Percentiles rank a stretch among this genome's conserved stretches.
Conservation (phyloP, 2,113 vertebrate genomes). For the Xerus inauris region DNA sequence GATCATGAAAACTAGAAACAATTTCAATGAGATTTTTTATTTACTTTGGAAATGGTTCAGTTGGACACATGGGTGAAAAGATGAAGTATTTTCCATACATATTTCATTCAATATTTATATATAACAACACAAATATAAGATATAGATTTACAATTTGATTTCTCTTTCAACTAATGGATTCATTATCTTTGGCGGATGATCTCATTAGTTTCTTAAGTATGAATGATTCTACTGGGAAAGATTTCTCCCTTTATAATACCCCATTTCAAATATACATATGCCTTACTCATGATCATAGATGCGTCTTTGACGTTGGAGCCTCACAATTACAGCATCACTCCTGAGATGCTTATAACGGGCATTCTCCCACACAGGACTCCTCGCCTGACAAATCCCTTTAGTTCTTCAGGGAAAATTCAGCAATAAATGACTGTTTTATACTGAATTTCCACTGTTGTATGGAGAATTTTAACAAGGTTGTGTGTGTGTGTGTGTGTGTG, state of each 20-base stretch:
- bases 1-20: slow-evolving; percentile 85
- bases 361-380: neutral
- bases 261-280: slow-evolving; percentile 47
- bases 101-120: slow-evolving; percentile 71
- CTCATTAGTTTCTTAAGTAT: slow-evolving; percentile 78
- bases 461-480: neutral
- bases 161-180: slow-evolving; percentile 78
- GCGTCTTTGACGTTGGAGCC: neutral
- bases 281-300: neutral
- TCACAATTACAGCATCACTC: neutral
- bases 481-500: neutral
- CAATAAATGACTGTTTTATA: neutral
- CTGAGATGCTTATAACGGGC: neutral
- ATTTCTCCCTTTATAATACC: slow-evolving; percentile 63
- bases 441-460: neutral
- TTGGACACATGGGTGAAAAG: slow-evolving; percentile 79
- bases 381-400: neutral
- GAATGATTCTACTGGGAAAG: slow-evolving; percentile 66
- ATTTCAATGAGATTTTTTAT: slow-evolving; percentile 85
- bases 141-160: slow-evolving; percentile 74
- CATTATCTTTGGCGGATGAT: slow-evolving; percentile 77
- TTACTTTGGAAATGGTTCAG: slow-evolving; percentile 86
- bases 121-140: slow-evolving; percentile 62
- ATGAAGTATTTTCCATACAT: slow-evolving; percentile 80
- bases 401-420: slow-evolving; percentile 4